phyloP scores from a whole-genome alignment of 2,113 vertebrate genomes.

The Puma concolor region DNA sequence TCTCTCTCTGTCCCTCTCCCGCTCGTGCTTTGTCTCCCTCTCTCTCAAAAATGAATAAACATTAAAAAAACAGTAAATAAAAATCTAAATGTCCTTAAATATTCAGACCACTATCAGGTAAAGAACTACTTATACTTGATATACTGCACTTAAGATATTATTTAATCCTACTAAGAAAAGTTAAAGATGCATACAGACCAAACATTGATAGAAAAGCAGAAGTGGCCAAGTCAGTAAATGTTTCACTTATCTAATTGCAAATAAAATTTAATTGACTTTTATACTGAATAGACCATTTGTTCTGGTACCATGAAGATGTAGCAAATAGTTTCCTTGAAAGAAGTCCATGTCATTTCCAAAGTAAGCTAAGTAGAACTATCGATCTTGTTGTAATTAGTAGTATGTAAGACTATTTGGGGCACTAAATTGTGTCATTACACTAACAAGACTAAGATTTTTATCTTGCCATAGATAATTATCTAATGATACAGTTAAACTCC shows the following conservation, averaged over 20 bases:
- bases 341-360: neutral
- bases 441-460: slow-evolving; percentile 60
- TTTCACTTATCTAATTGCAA: neutral
- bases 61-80: neutral
- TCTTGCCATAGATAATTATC: slow-evolving; percentile 25
- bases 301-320: neutral
- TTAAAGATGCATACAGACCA: neutral
- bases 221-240: neutral
- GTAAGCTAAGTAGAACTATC: neutral
- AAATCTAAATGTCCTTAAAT: neutral
- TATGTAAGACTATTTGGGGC: neutral
- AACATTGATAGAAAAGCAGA: neutral
- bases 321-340: neutral
- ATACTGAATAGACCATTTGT: neutral
- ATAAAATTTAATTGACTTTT: neutral
- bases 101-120: neutral
- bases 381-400: neutral
- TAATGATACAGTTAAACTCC: slow-evolving; percentile 66
- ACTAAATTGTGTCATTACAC: slow-evolving; percentile 34
- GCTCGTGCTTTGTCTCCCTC: no score
- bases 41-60: no score
- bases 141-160: neutral
- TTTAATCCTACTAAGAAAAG: neutral
- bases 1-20: no score
- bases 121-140: neutral